Base-by-base conservation (phyloP, 2,113 vertebrate species). In the Chroicocephalus ridibundus region DNA sequence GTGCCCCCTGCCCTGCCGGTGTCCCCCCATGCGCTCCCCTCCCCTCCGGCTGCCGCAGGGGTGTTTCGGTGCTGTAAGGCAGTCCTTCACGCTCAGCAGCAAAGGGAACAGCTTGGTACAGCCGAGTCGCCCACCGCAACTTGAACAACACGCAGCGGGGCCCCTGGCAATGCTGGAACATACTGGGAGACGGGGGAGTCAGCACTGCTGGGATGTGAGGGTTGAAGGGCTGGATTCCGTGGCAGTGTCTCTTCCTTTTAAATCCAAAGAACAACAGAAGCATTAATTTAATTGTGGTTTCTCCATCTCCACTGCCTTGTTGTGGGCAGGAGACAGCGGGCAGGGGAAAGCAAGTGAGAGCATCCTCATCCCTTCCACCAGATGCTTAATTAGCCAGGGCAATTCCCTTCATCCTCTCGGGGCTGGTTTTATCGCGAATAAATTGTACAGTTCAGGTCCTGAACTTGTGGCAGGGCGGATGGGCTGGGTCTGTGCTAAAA, bases 241-340 rank as follows among this genome's bases (percentile, higher is more conserved):
- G 31, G 27, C 19, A 40, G 71, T 9, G 4, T 15, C 34, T 57
- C 20, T 25, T 57, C 64, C 15, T 25, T 82, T n/a, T 11, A 19
- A 38, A 68, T 2, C 16, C 42, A 24, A n/a, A n/a, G 22, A 34
- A 27, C 20, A n/a, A 58, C n/a, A 34, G 17, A 44, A 32, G 20
- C 21, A 6, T 58, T 47, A 25, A 58, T 25, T 58, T 12, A 58
- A 32, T 10, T 20, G 21, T 16, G 42, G 79, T 58, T 82, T 38
- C 52, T 20, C 27, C n/a, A 32, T 22, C 65, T 38, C 13, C 1
- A 1, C 78, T 1, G 4, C 61, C 32, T 66, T 21, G 24, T 13
- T 17, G 38, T 10, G 3, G 38, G 24, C 49, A 44, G 61, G 32
- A n/a, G 25, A 32, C 0, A 1, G 8, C 2, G 2, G n/a, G n/a